phyloP scores from a whole-genome alignment of 2,888 invertebrate species.

The Leptinotarsa juncta region DNA sequence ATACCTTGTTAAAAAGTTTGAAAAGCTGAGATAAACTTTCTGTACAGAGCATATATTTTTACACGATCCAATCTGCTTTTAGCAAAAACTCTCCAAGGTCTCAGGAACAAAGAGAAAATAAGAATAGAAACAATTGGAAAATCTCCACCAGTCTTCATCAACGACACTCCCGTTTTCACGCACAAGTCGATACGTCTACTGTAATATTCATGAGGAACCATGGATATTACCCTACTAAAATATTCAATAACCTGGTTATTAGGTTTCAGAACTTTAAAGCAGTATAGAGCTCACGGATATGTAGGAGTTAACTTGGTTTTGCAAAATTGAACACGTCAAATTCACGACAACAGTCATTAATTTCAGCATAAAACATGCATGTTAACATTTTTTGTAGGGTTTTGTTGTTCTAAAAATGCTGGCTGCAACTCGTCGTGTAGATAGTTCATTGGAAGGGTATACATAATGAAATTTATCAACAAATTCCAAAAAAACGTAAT shows the following conservation, averaged over 20 bases:
- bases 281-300: not conserved
- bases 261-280: constrained; percentile 11
- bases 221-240: constrained; percentile 13
- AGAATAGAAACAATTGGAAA: not conserved
- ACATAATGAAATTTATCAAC: too few relatives aligned
- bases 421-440: not conserved
- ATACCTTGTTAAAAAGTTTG: too few relatives aligned
- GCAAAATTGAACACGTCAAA: constrained; percentile 15
- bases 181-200: constrained; percentile 1
- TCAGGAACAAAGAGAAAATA: too few relatives aligned
- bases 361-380: constrained; percentile 5
- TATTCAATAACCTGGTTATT: constrained; percentile 14
- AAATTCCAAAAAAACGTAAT: too few relatives aligned
- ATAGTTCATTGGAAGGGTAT: not conserved
- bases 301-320: constrained; percentile 1
- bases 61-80: too few relatives aligned
- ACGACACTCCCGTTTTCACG: not conserved
- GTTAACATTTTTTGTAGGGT: not conserved
- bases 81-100: too few relatives aligned
- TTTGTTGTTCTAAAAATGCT: not conserved
- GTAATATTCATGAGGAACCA: constrained; percentile 12
- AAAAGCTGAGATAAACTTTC: too few relatives aligned
- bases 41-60: too few relatives aligned
- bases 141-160: not conserved
- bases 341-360: constrained; percentile 8